Evolutionary conservation across 2,888 invertebrate genomes (phyloP), one percentile per base, ranked within the genome.

Genomic region (Stenolophus ochropezus): DNA sequence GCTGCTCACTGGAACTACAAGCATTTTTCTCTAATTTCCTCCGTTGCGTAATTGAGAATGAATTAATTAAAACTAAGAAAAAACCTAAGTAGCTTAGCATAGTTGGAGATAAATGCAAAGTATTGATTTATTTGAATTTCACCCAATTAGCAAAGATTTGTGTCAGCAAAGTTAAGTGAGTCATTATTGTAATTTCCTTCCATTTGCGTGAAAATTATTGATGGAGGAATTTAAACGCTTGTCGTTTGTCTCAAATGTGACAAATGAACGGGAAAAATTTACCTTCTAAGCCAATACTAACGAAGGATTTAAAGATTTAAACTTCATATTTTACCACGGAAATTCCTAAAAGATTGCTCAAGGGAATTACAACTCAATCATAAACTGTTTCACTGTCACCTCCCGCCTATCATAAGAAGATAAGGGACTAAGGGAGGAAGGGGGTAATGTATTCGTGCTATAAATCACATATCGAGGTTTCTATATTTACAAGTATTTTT

Each of bases 151-250:
- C 53, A 20, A 56, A 56, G 21, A 56, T 56, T 56, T 56, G 56
- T 56, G 56, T 56, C 56, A 56, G 56, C 5, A 56, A 3, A 56
- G 56, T 56, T 56, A 56, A 56, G 56, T 56, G 56, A 8, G 56
- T 56, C 21, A 21, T 56, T 56, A 56, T 56, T 56, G 11, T 56
- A 56, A 56, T 56, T 56, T 21, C 56, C 56, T 11, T 56, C 56
- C 56, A 56, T 21, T 56, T 56, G 4, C 20, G 20, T 20, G 56
- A 21, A 56, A 18, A 21, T 56, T 56, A 56, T 56, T 56, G 56
- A 56, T 56, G 56, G 56, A 56, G 11, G 56, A 20, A 11, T 16
- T 56, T 56, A 18, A 56, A 21, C 20, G 21, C 18, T 56, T 56
- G 18, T 56, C 56, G 21, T 56, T 56, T 56, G 56, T 56, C 21